Percentiles rank a stretch among this genome's conserved stretches.
Conservation (phyloP, 2,888 invertebrate genomes). For the Podotricha telesiphe region DNA sequence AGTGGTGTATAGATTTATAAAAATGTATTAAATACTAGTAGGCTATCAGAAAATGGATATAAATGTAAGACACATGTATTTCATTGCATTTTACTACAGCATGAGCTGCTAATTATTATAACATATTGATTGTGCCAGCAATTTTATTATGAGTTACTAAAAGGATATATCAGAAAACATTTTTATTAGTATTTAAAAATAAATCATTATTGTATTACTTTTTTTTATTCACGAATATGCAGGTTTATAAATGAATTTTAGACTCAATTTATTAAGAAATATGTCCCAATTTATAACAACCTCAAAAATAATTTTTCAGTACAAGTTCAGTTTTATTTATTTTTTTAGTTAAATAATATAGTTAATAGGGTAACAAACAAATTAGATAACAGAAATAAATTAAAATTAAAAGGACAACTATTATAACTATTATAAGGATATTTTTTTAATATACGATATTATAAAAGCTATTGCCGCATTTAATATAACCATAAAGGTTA, state of each 20-base stretch:
- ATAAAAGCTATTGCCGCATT: conserved; percentile 29
- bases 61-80: conserved; percentile 46
- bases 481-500: conserved; percentile 55
- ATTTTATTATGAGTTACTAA: neutral
- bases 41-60: conserved; percentile 55
- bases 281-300: conserved; percentile 37
- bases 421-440: neutral
- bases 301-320: conserved; percentile 23
- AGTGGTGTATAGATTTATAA: conserved; percentile 72
- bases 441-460: conserved; percentile 5
- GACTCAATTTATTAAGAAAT: conserved; percentile 18
- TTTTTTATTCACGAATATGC: too few relatives aligned
- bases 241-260: neutral
- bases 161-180: neutral
- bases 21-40: conserved; percentile 63
- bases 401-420: neutral
- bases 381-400: neutral
- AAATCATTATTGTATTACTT: too few relatives aligned
- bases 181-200: too few relatives aligned
- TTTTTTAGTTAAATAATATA: neutral
- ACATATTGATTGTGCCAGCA: neutral
- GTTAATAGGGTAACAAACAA: neutral
- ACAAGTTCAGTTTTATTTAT: neutral
- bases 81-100: conserved; percentile 7
- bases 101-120: neutral